Evolutionary conservation across 1,140 invertebrate species (phyloP).

Genomic region (Episyrphus balteatus): DNA sequence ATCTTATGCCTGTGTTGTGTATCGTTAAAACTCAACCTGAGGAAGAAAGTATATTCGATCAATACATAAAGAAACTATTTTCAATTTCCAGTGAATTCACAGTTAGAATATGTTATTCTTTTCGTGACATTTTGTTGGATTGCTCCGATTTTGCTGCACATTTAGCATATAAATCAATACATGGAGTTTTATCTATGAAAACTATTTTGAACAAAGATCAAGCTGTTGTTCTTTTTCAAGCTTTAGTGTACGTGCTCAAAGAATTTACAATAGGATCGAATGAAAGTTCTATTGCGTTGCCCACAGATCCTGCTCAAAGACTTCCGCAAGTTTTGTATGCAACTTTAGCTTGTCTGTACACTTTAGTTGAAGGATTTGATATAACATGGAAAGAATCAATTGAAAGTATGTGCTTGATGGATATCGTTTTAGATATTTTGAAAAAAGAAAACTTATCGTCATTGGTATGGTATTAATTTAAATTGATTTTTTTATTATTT

Average conservation of each 20-base stretch:
- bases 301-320: conserved; percentile 4
- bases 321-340: conserved; percentile 41
- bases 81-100: conserved; percentile 49
- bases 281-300: conserved; percentile 3
- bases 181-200: conserved; percentile 43
- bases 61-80: conserved; percentile 51
- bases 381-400: conserved; percentile 57
- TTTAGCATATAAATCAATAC: conserved; percentile 49
- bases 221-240: conserved; percentile 59
- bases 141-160: conserved; percentile 39
- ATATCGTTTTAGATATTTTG: conserved; percentile 34
- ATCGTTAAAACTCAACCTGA: conserved; percentile 36
- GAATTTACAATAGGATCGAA: conserved; percentile 37
- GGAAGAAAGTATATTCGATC: conserved; percentile 42
- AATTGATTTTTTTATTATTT: background rate
- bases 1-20: conserved; percentile 47
- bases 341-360: conserved; percentile 49
- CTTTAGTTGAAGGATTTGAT: conserved; percentile 53
- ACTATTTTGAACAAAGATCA: conserved; percentile 46
- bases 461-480: conserved; percentile 28
- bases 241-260: conserved; percentile 52
- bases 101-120: conserved; percentile 46
- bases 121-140: conserved; percentile 34
- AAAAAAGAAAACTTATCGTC: conserved; percentile 32
- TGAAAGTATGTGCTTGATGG: conserved; percentile 32